Base-by-base conservation (phyloP, 1,140 invertebrate species). In the Pseudomyrmex pallidus region DNA sequence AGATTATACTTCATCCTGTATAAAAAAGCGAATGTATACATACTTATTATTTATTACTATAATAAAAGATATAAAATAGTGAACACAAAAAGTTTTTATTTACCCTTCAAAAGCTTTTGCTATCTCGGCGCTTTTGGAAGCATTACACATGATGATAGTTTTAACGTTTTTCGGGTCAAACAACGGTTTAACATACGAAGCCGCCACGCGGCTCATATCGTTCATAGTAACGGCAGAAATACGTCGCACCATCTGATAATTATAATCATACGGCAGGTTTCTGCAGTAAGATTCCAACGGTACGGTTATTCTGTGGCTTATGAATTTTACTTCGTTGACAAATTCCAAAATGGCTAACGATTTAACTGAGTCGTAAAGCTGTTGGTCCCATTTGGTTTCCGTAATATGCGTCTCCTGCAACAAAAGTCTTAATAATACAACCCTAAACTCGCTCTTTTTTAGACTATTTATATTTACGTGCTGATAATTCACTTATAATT, bases 301-400 rank as follows among this genome's bases (percentile, higher is more conserved):
- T 78, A 97, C 95, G 13, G 92, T 89, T 1, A 97, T 96, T 0
- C 97, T 95, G 89, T 96, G 95, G 0, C 96, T 95, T 1, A 98
- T 96, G 74, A 96, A 35, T 7, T 35, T 97, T 87, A 97, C 97
- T 92, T 98, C 97, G 83, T 96, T 94, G 74, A 98, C 97, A 9
- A 98, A 96, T 91, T 98, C 96, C 93, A 97, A 98, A 61, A 98
- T 96, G 2, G 98, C 93, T 12, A 97, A 98, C 89, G 97, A 97
- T 90, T 96, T 97, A 0, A 97, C 98, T 0, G 97, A 97, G 87
- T 97, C 97, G 77, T 98, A 96, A 54, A 98, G 93, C 61, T 96
- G 95, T 35, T 95, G 93, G 62, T 97, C 96, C 95, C 98, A 97
- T 54, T 95, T 93, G 4, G 0, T 35, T 48, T 95, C 94, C 2